phyloP scores from a whole-genome alignment of 2,888 invertebrate genomes.

The Eudasyphora cyanicolor region DNA sequence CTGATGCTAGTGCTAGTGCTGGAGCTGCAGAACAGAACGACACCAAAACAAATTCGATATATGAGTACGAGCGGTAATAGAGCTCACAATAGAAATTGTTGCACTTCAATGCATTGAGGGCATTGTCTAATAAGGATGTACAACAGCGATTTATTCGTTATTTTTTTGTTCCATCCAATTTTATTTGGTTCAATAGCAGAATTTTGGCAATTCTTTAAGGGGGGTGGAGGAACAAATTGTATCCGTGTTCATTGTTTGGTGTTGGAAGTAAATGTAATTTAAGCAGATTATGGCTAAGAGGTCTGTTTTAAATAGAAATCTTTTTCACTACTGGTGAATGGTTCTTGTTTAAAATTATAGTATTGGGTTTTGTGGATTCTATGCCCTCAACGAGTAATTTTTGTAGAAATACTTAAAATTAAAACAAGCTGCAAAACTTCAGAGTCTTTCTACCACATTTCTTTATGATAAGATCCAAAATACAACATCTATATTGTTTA shows the following conservation, averaged over 20 bases:
- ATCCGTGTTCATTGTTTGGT: background rate
- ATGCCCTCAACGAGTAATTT: too few species aligned
- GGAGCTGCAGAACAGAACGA: background rate
- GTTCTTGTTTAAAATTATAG: too few species aligned
- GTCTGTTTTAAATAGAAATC: too few species aligned
- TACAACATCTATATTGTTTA: too few species aligned
- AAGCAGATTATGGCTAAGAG: background rate
- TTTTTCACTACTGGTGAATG: too few species aligned
- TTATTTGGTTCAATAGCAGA: background rate
- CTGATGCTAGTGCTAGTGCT: background rate
- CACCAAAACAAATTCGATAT: conserved; percentile 8
- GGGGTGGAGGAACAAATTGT: background rate
- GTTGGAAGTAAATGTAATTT: background rate
- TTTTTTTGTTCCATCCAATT: background rate
- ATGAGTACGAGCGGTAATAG: conserved; percentile 4
- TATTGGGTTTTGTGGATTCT: too few species aligned
- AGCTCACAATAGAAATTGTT: conserved; percentile 19
- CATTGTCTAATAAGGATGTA: conserved; percentile 34
- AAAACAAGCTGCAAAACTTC: too few species aligned
- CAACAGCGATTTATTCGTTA: background rate
- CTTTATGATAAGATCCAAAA: too few species aligned
- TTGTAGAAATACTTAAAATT: too few species aligned
- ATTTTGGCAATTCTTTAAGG: conserved; percentile 8
- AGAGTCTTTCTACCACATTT: too few species aligned
- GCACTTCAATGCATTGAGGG: conserved; percentile 30